Evolutionary conservation across 2,113 vertebrate genomes (phyloP), one percentile per base, ranked within the genome.

Genomic region (Macquaria ambigua): DNA sequence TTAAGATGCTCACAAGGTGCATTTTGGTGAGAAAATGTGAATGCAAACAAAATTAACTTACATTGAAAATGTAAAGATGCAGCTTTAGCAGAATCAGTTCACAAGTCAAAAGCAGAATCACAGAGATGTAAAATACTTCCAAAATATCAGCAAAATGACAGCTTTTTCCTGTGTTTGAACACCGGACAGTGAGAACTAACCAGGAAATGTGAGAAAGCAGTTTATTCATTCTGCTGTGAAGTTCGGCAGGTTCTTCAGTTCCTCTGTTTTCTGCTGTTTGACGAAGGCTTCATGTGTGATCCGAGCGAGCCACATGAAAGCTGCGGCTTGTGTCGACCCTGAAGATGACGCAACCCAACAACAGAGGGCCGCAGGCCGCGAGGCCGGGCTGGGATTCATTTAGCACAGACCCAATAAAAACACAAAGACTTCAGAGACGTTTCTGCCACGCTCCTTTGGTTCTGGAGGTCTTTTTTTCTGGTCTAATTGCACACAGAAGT

Each of bases 401-500:
- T 81, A 80, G 43, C 63, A 46, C 37, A 52, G 66, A 34, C 55
- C 72, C 78, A 55, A 61, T 74, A 70, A 74, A 85, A 71, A 78
- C 74, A 80, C 74, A 11, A n/a, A 76, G 72, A 31, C 72, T 50
- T 62, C 41, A 75, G 72, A 62, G 56, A 15, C 43, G 41, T 48
- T 34, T 48, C 58, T 61, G 62, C 25, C 50, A n/a, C 46, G 12
- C 39, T 46, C 75, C 72, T 78, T 67, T 48, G 77, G 34, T 25
- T 79, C 46, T 28, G 58, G 79, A 72, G 68, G 23, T 63, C 55
- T 69, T 74, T 82, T 16, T 18, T 34, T 74, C 50, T 50, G 82
- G 81, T 34, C 63, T 84, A 79, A 81, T 83, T 74, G 67, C 63
- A 59, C 58, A 53, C 72, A 83, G 79, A 67, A 66, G 76, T 67